Percentiles rank a stretch among this genome's conserved stretches.
phyloP scores from a whole-genome alignment of 2,797 vertebrate genomes.

The Sebastes alutus region DNA sequence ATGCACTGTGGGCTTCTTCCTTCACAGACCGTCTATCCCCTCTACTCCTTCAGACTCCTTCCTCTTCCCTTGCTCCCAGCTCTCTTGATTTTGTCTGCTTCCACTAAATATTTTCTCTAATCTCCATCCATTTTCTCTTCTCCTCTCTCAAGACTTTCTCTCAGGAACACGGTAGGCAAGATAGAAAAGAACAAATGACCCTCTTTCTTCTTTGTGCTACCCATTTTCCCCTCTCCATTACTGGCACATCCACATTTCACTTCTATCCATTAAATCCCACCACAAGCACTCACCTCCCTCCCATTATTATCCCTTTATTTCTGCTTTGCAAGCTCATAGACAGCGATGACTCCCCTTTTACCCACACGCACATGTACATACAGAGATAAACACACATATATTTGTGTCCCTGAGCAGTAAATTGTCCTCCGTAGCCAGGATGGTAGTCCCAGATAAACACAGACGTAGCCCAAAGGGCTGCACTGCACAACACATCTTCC shows the following conservation, averaged over 20 bases:
- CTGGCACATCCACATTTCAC: background rate
- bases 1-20: conserved; percentile 44
- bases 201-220: conserved; percentile 19
- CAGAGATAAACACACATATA: conserved; percentile 22
- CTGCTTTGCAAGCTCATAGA: conserved; percentile 30
- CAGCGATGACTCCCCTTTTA: conserved; percentile 4
- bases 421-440: conserved; percentile 20
- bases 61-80: conserved; percentile 16
- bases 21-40: conserved; percentile 43
- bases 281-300: conserved; percentile 8
- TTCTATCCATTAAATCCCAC: conserved; percentile 32
- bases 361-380: conserved; percentile 1
- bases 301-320: conserved; percentile 28
- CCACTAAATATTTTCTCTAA: conserved; percentile 40
- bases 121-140: conserved; percentile 29
- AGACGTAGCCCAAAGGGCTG: conserved; percentile 26
- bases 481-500: conserved; percentile 19
- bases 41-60: conserved; percentile 32
- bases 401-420: conserved; percentile 12
- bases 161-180: conserved; percentile 1
- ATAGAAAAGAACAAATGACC: conserved; percentile 7
- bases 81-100: conserved; percentile 43
- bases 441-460: conserved; percentile 35
- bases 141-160: conserved; percentile 12
- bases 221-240: conserved; percentile 38